Base-by-base conservation (phyloP, 2,888 invertebrate genomes). In the Hyposoter dolosus region DNA sequence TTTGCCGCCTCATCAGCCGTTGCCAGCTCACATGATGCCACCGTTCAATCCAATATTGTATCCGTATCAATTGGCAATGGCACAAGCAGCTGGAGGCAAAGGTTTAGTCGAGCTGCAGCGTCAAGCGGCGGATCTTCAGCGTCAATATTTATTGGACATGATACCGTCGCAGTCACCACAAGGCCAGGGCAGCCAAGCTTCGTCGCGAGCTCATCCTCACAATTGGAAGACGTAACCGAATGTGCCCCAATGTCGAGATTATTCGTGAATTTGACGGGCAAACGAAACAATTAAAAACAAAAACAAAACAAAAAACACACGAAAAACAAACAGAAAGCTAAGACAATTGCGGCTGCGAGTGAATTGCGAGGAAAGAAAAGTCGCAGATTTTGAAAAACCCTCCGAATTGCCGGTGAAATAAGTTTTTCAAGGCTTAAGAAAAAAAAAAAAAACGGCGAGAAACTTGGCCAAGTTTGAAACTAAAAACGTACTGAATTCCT, bases 101-200 rank as follows among this genome's bases (percentile, higher is more conserved):
- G 94, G 94, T 69, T 94, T 97, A 92, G 97, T 96, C 0, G 98
- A 98, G 90, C 95, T 98, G 94, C 98, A 98, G 94, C 96, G 98
- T 89, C 95, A 95, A 88, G 97, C 98, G 85, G 97, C 97, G 5
- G 98, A 98, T 93, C 95, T 98, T 88, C 99, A 99, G 95, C 96
- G 99, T 82, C 99, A 99, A 95, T 99, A 99, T 95, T 96, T 99
- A 92, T 96, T 99, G 87, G 99, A 99, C 94, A 98, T 99, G 98
- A 98, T 99, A 92, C 98, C 98, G 82, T 96, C 95, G 85, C 94
- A 95, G 82, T 94, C 95, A 35, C 91, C 93, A 2, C 94, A 94
- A 82, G 95, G 94, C 28, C 95, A 95, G 89, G 91, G 92, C 35
- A 95, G 95, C 87, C 94, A 94, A 87, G 92, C 92, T 71, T 92